Evolutionary conservation across 2,888 invertebrate genomes (phyloP).

Genomic region (Microchrysa polita): DNA sequence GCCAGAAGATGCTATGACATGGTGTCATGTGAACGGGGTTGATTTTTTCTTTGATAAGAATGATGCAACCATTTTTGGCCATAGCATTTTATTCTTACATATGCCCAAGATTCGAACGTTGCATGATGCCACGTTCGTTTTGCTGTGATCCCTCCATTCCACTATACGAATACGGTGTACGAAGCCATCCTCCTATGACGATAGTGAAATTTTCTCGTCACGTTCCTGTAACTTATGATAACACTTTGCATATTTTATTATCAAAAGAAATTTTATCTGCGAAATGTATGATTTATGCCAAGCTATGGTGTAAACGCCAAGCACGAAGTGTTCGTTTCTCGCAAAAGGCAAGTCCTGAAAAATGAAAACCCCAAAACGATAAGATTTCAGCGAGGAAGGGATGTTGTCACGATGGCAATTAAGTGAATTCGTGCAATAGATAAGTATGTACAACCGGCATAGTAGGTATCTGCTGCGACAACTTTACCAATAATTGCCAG

Average conservation of each 20-base stretch:
- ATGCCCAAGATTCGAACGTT: neutral
- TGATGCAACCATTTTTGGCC: slow-evolving; percentile 19
- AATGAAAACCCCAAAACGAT: neutral
- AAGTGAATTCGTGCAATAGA: slow-evolving; percentile 47
- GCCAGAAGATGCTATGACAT: no score
- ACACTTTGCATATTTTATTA: slow-evolving; percentile 51
- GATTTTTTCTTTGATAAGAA: slow-evolving; percentile 11
- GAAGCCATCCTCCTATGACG: slow-evolving; percentile 14
- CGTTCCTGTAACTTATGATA: slow-evolving; percentile 50
- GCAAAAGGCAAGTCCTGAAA: neutral
- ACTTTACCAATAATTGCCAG: neutral
- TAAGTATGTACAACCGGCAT: slow-evolving; percentile 29
- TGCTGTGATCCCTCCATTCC: neutral
- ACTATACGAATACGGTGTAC: no score
- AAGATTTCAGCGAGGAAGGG: neutral
- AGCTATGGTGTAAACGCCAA: neutral
- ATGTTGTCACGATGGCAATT: no score
- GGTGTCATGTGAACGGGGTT: neutral
- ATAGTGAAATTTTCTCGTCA: slow-evolving; percentile 47
- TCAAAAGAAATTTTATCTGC: slow-evolving; percentile 48
- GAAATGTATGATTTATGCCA: slow-evolving; percentile 47
- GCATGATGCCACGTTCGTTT: slow-evolving; percentile 1
- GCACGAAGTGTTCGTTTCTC: neutral
- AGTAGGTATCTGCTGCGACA: neutral
- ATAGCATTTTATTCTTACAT: neutral